Base-by-base conservation (phyloP, 2,888 invertebrate species). In the Bombylius major region DNA sequence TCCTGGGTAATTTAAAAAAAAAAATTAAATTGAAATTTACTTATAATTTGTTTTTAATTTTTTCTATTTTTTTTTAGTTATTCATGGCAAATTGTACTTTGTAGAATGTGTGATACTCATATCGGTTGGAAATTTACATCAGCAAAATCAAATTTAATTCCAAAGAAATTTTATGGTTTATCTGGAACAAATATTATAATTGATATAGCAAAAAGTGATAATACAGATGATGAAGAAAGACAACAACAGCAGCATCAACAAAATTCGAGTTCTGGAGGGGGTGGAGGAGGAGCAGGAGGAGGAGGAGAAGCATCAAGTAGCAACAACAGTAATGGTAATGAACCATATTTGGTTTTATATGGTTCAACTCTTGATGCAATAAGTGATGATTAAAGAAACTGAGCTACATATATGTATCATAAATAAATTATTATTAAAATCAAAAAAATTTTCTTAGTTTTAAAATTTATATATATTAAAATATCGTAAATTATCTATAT, bases 121-220 rank as follows among this genome's bases (percentile, higher is more conserved):
- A 76, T 89, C 63, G 91, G 91, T 4, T 91, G 91, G 91, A 79
- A 79, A 64, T 91, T 89, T 67, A 83, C 81, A n/a, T 83, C 86
- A 0, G 76, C 76, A 7, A 70, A 76, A 48, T 74, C 75, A 45
- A 77, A 79, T 61, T 71, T 89, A 53, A 77, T 78, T 56, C 89
- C 89, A 3, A 73, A 76, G 55, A 76, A 76, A 53, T 89, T 89
- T 69, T 89, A 81, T 77, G 89, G 87, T 31, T 72, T 89, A 39
- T 82, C 83, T 6, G 76, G 85, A 5, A 77, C 76, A 56, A 78
- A 77, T 62, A 75, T 80, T 31, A 72, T 76, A 36, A 73, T 73
- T 11, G 51, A 55, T 33, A 49, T 60, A 6, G 56, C 53, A 53
- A 56, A 58, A 9, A 53, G 42, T 12, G 54, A 61, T 54, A 51